Evolutionary conservation across 1,140 invertebrate species (phyloP).

Genomic region (Akabosia matsudoensis): DNA sequence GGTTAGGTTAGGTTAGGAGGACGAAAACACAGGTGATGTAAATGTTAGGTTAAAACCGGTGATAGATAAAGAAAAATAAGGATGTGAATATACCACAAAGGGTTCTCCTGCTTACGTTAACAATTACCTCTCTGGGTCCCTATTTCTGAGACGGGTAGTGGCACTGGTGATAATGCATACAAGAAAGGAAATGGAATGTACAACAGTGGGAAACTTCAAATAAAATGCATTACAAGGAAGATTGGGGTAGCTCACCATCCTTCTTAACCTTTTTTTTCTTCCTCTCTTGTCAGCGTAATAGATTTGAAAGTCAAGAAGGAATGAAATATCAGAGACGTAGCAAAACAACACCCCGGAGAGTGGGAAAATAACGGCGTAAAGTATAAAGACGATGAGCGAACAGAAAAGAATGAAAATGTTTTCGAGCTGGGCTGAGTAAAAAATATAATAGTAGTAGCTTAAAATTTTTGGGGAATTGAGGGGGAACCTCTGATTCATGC

Average conservation of each 20-base stretch:
- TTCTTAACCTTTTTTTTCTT: constrained; percentile 7
- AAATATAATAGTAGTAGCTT: not conserved
- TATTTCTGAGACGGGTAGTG: not conserved
- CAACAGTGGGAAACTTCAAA: constrained; percentile 9
- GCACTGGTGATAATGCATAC: not conserved
- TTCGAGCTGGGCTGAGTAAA: not conserved
- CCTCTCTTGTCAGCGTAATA: constrained; percentile 18
- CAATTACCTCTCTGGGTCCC: no score
- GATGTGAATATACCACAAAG: no score
- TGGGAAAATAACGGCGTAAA: not conserved
- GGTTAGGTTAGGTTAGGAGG: no score
- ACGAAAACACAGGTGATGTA: no score
- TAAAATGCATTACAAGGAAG: constrained; percentile 13
- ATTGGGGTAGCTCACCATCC: constrained; percentile 9
- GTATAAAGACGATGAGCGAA: no score
- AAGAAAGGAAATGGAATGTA: not conserved
- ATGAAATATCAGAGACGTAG: constrained; percentile 25
- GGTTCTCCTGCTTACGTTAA: no score
- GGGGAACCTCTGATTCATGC: constrained; percentile 13
- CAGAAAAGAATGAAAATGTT: constrained; percentile 22
- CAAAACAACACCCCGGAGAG: constrained; percentile 21
- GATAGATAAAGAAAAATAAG: no score
- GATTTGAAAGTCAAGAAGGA: constrained; percentile 23
- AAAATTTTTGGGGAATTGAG: constrained; percentile 10
- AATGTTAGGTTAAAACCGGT: no score